These are phyloP conservation scores for Ailuropoda melanoleuca DNA, from an alignment of 2,113 vertebrate genomes.

Conservation along the genomic window DNA sequence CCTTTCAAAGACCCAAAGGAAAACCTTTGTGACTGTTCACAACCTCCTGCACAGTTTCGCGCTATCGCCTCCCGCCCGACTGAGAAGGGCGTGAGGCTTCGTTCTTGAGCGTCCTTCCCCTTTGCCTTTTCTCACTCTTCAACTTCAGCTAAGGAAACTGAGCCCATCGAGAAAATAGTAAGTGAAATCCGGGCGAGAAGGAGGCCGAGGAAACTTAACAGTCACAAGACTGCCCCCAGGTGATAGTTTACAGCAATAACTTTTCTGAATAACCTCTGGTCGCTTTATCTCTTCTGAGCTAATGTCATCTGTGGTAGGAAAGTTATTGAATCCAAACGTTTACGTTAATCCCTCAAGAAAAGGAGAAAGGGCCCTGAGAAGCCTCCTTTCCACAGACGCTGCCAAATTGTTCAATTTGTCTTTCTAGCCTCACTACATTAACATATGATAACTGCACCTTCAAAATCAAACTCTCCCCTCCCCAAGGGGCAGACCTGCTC, in stretches of 20 bases:
- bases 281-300: background rate
- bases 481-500: background rate
- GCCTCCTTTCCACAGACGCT: background rate
- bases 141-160: background rate
- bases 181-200: background rate
- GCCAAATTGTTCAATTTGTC: conserved; percentile 19
- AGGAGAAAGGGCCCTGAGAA: background rate
- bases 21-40: background rate
- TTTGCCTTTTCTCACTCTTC: background rate
- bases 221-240: conserved; percentile 79
- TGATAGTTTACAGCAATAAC: conserved; percentile 55
- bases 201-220: conserved; percentile 26
- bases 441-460: background rate
- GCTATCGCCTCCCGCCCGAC: background rate
- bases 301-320: conserved; percentile 33
- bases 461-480: background rate
- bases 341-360: background rate
- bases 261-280: background rate
- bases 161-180: background rate
- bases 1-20: background rate
- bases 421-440: background rate
- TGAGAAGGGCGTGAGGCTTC: background rate
- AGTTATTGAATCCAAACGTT: conserved; percentile 38
- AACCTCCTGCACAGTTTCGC: background rate
- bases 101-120: background rate